Evolutionary conservation across 2,888 invertebrate species (phyloP).

Genomic region (Mechanitis messenoides): DNA sequence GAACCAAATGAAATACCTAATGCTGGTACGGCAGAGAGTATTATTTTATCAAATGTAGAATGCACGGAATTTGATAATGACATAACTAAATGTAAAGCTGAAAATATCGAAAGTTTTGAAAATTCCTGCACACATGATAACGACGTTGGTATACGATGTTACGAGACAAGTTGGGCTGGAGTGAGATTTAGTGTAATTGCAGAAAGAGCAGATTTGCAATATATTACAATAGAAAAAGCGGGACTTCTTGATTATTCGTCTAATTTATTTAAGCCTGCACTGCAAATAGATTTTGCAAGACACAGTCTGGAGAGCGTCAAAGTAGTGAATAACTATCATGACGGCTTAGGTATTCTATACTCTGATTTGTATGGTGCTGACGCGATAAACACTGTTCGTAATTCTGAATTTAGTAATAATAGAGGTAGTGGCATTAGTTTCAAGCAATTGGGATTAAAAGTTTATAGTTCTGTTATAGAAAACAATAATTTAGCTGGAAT

Average conservation of each 20-base stretch:
- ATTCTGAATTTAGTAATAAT: conserved; percentile 90
- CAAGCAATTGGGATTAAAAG: conserved; percentile 89
- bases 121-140: conserved; percentile 91
- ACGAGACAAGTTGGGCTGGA: conserved; percentile 96
- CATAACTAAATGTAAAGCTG: conserved; percentile 90
- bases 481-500: conserved; percentile 92
- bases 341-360: conserved; percentile 95
- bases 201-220: conserved; percentile 90
- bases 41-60: conserved; percentile 89
- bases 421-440: conserved; percentile 92
- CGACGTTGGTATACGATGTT: conserved; percentile 92
- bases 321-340: conserved; percentile 90
- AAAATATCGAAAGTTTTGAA: conserved; percentile 86
- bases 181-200: conserved; percentile 92
- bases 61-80: conserved; percentile 95
- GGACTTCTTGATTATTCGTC: conserved; percentile 96
- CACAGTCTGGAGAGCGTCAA: conserved; percentile 89
- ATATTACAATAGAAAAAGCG: conserved; percentile 91
- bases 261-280: conserved; percentile 89
- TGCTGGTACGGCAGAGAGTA: conserved; percentile 85
- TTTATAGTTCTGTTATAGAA: conserved; percentile 86
- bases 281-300: conserved; percentile 90
- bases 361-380: conserved; percentile 94
- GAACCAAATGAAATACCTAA: conserved; percentile 88
- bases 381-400: conserved; percentile 86